phyloP scores from a whole-genome alignment of 2,888 invertebrate genomes.

The Phyto melanocephala region DNA sequence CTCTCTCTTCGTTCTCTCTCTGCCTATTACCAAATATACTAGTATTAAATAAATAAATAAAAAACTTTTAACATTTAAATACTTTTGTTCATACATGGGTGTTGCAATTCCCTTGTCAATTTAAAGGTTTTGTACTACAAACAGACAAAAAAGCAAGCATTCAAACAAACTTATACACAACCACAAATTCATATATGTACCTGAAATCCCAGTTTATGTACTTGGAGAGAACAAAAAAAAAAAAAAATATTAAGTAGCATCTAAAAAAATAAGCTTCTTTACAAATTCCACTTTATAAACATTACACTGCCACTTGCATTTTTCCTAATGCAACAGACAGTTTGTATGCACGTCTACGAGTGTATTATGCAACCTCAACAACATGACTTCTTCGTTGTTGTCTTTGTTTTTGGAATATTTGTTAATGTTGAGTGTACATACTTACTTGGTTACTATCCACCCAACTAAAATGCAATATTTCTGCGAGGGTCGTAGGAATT shows the following conservation, averaged over 20 bases:
- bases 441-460: neutral
- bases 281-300: constrained; percentile 59
- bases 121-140: constrained; percentile 29
- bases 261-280: constrained; percentile 58
- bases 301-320: constrained; percentile 54
- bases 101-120: constrained; percentile 52
- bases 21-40: neutral
- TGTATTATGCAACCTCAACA: constrained; percentile 50
- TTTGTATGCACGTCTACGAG: neutral
- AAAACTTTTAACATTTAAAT: constrained; percentile 54
- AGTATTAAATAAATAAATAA: neutral
- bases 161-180: constrained; percentile 3
- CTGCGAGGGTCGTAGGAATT: constrained; percentile 7
- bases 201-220: too few relatives aligned
- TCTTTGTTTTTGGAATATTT: constrained; percentile 7
- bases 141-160: constrained; percentile 7
- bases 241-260: neutral
- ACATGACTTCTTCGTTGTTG: constrained; percentile 44
- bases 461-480: neutral
- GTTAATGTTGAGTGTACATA: neutral
- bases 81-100: constrained; percentile 5
- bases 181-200: constrained; percentile 45
- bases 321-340: constrained; percentile 35
- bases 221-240: constrained; percentile 7
- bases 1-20: neutral